A percentile compares a stretch with the other conserved stretches of the same genome.
Evolutionary conservation across 2,888 invertebrate species (phyloP).

Genomic region (Papilio gigon): DNA sequence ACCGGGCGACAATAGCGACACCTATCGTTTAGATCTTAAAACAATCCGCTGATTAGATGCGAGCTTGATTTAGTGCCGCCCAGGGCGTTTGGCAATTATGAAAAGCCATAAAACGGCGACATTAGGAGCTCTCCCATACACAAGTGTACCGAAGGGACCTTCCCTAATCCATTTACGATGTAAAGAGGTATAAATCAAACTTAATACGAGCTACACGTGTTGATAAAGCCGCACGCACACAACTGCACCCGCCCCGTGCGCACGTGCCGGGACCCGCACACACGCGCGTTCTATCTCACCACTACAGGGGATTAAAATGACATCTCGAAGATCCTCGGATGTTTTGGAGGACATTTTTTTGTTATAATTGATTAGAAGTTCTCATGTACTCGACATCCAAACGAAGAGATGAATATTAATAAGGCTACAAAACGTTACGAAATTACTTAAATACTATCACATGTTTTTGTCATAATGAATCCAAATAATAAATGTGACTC

Average conservation of each 20-base stretch:
- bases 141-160: conserved; percentile 58
- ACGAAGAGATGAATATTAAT: background rate
- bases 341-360: conserved; percentile 31
- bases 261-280: conserved; percentile 34
- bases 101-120: conserved; percentile 69
- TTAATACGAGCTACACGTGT: conserved; percentile 81
- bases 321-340: conserved; percentile 46
- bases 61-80: conserved; percentile 39
- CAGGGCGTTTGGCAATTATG: conserved; percentile 62
- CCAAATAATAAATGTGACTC: too few relatives aligned
- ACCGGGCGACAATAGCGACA: conserved; percentile 42
- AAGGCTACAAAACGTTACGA: too few relatives aligned
- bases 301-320: conserved; percentile 62
- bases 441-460: too few relatives aligned
- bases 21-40: conserved; percentile 45
- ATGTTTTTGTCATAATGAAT: too few relatives aligned
- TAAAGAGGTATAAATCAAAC: conserved; percentile 82
- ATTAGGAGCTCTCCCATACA: conserved; percentile 58
- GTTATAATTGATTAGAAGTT: conserved; percentile 32
- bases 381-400: background rate
- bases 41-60: conserved; percentile 40
- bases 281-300: conserved; percentile 51
- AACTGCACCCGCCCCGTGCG: conserved; percentile 39
- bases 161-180: conserved; percentile 82
- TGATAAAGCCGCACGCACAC: conserved; percentile 65